A percentile compares a stretch with the other conserved stretches of the same genome.
These are phyloP conservation scores for Mirza zaza DNA, from an alignment of 2,113 vertebrate species.

Conservation along the genomic window DNA sequence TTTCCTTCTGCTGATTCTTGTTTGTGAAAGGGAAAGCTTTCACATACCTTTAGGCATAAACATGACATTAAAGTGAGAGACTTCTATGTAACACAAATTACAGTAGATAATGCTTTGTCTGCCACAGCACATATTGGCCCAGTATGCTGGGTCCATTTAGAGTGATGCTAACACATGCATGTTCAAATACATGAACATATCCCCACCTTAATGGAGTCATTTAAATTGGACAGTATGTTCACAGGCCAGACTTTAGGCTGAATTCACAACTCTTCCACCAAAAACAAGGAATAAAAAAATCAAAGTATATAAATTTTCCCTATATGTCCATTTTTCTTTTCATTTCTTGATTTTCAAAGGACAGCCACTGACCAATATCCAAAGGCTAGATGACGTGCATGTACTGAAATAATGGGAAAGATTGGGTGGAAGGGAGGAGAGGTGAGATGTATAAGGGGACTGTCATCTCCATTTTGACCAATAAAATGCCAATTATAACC, in stretches of 20 bases:
- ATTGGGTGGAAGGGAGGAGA: neutral
- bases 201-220: neutral
- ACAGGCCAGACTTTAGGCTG: neutral
- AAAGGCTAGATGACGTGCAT: neutral
- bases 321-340: neutral
- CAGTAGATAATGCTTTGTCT: neutral
- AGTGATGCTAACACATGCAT: neutral
- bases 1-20: conserved; percentile 84
- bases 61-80: conserved; percentile 10
- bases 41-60: conserved; percentile 84
- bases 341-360: conserved; percentile 35
- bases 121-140: neutral
- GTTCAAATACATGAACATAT: neutral
- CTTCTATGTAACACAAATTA: neutral
- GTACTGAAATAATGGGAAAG: neutral
- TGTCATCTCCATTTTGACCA: neutral
- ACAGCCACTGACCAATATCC: neutral
- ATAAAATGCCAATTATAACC: neutral
- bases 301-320: neutral
- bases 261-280: neutral
- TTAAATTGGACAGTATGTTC: neutral
- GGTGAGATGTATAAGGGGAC: neutral
- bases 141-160: neutral
- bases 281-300: neutral
- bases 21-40: conserved; percentile 81